These are phyloP conservation scores for Loripinus fragilis DNA, from an alignment of 2,888 invertebrate genomes.

Conservation along the genomic window DNA sequence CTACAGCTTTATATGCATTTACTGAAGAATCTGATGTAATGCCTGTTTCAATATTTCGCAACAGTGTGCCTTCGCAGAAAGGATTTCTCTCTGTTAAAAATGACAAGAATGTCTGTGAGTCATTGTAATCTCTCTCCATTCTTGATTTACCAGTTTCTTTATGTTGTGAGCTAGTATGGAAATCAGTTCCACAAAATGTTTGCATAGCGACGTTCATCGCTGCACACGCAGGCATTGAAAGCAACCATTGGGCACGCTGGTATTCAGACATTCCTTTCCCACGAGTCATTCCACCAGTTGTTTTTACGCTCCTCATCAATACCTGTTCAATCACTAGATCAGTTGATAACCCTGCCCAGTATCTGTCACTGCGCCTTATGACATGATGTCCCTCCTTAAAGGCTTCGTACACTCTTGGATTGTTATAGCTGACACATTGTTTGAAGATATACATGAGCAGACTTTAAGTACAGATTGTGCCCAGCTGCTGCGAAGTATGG, in stretches of 20 bases:
- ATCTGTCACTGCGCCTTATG: slow-evolving; percentile 57
- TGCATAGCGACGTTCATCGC: slow-evolving; percentile 55
- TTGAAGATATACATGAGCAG: slow-evolving; percentile 46
- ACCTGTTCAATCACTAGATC: slow-evolving; percentile 70
- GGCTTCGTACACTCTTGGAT: slow-evolving; percentile 48
- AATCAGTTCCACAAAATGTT: slow-evolving; percentile 30
- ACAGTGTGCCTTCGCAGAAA: not conserved
- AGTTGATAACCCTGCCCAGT: slow-evolving; percentile 66
- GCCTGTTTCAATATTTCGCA: slow-evolving; percentile 8
- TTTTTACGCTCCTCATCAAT: slow-evolving; percentile 65
- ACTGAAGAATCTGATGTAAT: slow-evolving; percentile 6
- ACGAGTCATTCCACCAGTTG: slow-evolving; percentile 60
- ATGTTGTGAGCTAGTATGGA: slow-evolving; percentile 29
- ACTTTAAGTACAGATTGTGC: slow-evolving; percentile 56
- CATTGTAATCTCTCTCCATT: slow-evolving; percentile 9
- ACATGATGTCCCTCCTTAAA: slow-evolving; percentile 59
- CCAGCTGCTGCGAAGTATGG: slow-evolving; percentile 61
- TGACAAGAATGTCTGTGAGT: slow-evolving; percentile 3
- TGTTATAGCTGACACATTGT: slow-evolving; percentile 37
- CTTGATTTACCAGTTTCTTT: slow-evolving; percentile 37
- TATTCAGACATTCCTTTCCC: slow-evolving; percentile 57
- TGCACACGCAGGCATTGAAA: slow-evolving; percentile 52
- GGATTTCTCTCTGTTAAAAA: not conserved
- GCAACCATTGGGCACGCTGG: slow-evolving; percentile 49
- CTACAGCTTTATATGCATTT: not conserved